Conservation (phyloP, 2,888 invertebrate species). For the Apamea monoglypha region DNA sequence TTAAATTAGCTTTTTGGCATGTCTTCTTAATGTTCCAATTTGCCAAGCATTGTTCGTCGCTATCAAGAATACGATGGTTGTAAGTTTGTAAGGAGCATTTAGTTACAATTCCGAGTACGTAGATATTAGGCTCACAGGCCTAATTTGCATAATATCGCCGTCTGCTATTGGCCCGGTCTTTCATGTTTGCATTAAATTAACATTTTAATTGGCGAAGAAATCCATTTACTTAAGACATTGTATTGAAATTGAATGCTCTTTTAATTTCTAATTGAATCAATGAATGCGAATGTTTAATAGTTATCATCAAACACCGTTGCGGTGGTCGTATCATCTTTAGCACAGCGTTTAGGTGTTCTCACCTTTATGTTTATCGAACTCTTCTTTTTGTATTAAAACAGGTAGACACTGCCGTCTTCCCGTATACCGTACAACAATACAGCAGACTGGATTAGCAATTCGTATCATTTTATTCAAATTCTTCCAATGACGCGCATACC, state of each 20-base stretch:
- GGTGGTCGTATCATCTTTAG: neutral
- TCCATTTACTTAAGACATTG: conserved; percentile 29
- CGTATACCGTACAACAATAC: neutral
- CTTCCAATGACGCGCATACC: neutral
- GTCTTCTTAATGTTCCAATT: conserved; percentile 5
- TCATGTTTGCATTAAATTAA: conserved; percentile 43
- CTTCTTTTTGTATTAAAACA: neutral
- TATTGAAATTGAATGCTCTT: conserved; percentile 3
- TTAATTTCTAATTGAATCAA: neutral
- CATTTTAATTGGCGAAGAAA: conserved; percentile 50
- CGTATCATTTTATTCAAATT: conserved; percentile 28
- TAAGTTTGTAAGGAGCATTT: conserved; percentile 26
- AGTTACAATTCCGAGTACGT: conserved; percentile 23
- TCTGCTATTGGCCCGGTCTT: conserved; percentile 27
- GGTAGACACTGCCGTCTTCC: neutral
- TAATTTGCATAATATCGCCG: conserved; percentile 50
- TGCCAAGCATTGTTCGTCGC: conserved; percentile 3
- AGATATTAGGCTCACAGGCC: conserved; percentile 25
- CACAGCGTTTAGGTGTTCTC: neutral
- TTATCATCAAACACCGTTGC: neutral
- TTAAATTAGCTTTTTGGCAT: neutral
- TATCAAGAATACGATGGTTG: conserved; percentile 10
- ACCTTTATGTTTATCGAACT: neutral
- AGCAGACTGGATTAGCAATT: conserved; percentile 25
- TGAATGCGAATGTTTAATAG: neutral